A percentile compares a stretch with the other conserved stretches of the same genome.
These are phyloP conservation scores for Regulus satrapa DNA, from an alignment of 2,113 vertebrate species.

Conservation along the genomic window DNA sequence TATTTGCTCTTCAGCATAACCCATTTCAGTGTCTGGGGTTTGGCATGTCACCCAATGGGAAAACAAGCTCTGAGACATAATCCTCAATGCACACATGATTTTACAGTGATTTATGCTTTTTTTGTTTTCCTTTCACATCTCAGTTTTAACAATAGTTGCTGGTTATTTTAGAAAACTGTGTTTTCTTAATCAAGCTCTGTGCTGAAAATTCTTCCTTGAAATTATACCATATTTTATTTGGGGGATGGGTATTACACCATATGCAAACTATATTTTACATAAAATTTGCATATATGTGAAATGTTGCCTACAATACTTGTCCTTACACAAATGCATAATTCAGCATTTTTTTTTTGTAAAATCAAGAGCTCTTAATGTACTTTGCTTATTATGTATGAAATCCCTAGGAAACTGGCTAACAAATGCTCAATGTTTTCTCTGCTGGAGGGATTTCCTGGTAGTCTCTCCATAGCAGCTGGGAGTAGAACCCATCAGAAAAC, in stretches of 20 bases:
- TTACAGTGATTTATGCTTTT: conserved; percentile 47
- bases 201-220: not conserved
- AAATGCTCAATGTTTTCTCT: not conserved
- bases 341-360: not conserved
- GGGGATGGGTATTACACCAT: not conserved
- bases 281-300: conserved; percentile 32
- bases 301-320: conserved; percentile 7
- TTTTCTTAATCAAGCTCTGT: not conserved
- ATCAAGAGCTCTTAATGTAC: conserved; percentile 21
- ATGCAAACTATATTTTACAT: conserved; percentile 20
- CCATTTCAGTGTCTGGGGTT: conserved; percentile 67
- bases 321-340: conserved; percentile 50
- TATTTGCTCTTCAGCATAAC: conserved; percentile 59
- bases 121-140: not conserved
- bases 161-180: not conserved
- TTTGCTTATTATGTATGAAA: conserved; percentile 47
- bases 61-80: conserved; percentile 49
- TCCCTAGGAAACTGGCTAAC: conserved; percentile 17
- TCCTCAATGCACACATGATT: conserved; percentile 45
- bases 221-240: not conserved
- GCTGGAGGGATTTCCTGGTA: not conserved
- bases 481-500: not conserved
- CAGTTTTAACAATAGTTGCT: conserved; percentile 31
- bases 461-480: not conserved
- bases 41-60: conserved; percentile 56